phyloP scores from a whole-genome alignment of 2,113 vertebrate species.

The Agapornis roseicollis region DNA sequence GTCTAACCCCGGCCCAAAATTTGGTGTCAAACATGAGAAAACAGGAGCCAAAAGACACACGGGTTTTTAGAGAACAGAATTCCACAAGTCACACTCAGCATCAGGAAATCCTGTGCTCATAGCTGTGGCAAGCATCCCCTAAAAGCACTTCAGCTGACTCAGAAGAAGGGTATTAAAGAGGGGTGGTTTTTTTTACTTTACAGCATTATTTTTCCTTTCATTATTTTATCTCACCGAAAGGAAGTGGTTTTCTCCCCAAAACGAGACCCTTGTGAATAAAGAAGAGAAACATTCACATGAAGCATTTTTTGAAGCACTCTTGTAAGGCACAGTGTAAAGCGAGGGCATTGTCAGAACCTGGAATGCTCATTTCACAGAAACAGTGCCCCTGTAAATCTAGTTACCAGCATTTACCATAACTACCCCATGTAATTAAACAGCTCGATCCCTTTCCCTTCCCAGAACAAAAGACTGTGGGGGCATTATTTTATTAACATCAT shows the following conservation, averaged over 20 bases:
- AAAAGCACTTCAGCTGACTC: background rate
- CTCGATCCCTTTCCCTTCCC: background rate
- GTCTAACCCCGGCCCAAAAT: background rate
- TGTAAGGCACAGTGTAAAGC: background rate
- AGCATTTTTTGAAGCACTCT: background rate
- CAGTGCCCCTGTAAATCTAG: background rate
- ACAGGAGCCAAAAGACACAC: background rate
- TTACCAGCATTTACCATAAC: background rate
- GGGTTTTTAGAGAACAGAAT: background rate
- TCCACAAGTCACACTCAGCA: background rate
- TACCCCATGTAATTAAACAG: background rate
- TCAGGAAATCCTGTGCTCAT: background rate
- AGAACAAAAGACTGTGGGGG: background rate
- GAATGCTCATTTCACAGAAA: background rate
- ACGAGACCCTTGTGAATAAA: background rate
- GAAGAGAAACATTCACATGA: background rate
- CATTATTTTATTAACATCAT: background rate
- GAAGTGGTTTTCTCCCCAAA: background rate
- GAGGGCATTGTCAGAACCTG: background rate
- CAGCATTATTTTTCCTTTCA: background rate
- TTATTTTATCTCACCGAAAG: constrained; percentile 5
- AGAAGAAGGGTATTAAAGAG: background rate
- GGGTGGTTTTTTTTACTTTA: background rate
- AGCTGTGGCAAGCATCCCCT: background rate
- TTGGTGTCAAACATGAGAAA: background rate